Percentiles rank a stretch among this genome's conserved stretches.
These are phyloP conservation scores for Cettia cetti DNA, from an alignment of 2,113 vertebrate genomes.

Conservation along the genomic window DNA sequence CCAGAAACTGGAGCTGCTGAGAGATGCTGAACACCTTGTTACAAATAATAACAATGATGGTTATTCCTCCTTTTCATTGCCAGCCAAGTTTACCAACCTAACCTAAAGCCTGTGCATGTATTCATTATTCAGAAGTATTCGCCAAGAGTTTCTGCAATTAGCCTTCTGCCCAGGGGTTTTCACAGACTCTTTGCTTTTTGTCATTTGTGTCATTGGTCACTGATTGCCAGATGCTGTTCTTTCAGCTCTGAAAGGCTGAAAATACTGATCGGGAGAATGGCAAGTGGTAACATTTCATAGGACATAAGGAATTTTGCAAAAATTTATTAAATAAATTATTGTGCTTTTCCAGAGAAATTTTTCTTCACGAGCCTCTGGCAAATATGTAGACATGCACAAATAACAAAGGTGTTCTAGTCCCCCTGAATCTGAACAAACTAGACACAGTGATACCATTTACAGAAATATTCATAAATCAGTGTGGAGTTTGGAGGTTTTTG, in stretches of 20 bases:
- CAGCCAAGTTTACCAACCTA: constrained; percentile 1
- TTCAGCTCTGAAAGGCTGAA: neutral
- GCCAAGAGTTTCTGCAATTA: neutral
- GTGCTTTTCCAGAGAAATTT: neutral
- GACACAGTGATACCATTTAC: neutral
- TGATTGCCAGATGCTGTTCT: constrained; percentile 14
- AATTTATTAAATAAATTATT: neutral
- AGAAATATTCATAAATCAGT: constrained; percentile 1
- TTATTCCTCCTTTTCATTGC: constrained; percentile 1
- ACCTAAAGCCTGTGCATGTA: constrained; percentile 34
- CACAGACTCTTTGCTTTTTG: constrained; percentile 18
- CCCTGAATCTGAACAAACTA: neutral
- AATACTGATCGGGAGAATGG: neutral
- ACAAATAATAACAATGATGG: neutral
- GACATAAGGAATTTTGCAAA: neutral
- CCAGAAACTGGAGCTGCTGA: neutral
- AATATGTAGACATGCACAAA: constrained; percentile 15
- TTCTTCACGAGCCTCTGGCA: neutral
- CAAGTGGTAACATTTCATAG: neutral
- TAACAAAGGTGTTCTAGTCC: constrained; percentile 13
- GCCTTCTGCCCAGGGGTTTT: neutral
- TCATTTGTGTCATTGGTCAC: constrained; percentile 48
- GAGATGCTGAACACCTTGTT: neutral
- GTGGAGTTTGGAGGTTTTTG: neutral
- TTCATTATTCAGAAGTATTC: constrained; percentile 70